Conservation (phyloP, 2,113 vertebrate genomes). For the Diadophis punctatus region DNA sequence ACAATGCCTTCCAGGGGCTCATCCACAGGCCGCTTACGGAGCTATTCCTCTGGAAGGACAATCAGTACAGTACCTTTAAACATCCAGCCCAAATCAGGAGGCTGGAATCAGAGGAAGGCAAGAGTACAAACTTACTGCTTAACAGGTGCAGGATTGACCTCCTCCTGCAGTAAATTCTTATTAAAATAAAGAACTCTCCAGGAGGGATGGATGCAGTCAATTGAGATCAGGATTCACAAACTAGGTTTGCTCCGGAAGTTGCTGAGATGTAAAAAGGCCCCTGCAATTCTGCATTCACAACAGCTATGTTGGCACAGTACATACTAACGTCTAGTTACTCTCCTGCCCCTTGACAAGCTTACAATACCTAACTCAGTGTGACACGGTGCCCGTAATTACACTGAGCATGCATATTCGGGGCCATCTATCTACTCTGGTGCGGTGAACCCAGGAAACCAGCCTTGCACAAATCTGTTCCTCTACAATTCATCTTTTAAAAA, state of each 20-base stretch:
- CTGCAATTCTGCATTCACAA: not conserved
- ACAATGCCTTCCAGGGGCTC: not conserved
- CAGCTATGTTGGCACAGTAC: not conserved
- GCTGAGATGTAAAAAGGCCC: not conserved
- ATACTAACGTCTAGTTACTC: not conserved
- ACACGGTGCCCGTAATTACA: not conserved
- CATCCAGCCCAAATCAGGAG: not conserved
- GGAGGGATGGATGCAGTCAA: not conserved
- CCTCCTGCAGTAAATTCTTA: not conserved
- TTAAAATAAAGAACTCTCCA: not conserved
- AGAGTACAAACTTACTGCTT: not conserved
- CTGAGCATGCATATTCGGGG: not conserved
- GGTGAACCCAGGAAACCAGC: not conserved
- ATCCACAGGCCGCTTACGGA: not conserved
- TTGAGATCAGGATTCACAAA: not conserved
- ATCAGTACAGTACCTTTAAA: not conserved
- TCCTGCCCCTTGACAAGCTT: not conserved
- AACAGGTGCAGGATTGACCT: not conserved
- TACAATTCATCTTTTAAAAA: slow-evolving; percentile 28
- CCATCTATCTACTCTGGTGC: not conserved
- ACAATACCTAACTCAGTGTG: not conserved
- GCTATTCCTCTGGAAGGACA: not conserved
- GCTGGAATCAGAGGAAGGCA: not conserved
- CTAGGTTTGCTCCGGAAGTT: not conserved
- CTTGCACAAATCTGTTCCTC: not conserved